phyloP scores from a whole-genome alignment of 2,113 vertebrate genomes.

The Choloepus hoffmanni region DNA sequence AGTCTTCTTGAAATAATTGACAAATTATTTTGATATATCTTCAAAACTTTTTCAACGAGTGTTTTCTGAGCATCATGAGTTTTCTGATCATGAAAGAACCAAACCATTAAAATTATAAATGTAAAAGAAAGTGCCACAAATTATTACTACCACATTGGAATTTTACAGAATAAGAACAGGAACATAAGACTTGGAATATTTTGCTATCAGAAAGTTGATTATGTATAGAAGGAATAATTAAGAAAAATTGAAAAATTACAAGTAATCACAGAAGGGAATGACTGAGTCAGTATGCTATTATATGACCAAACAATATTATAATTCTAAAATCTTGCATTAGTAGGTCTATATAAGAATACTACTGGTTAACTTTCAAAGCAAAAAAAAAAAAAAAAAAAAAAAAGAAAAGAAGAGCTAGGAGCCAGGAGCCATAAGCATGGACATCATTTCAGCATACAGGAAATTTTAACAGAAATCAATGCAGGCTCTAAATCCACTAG shows the following conservation, averaged over 20 bases:
- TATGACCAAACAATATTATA: not conserved
- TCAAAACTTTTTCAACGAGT: constrained; percentile 30
- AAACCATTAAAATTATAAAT: not conserved
- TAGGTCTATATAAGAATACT: not conserved
- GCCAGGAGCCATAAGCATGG: not conserved
- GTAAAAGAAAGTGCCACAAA: not conserved
- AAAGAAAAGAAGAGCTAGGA: not conserved
- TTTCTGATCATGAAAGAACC: not conserved
- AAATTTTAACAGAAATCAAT: constrained; percentile 35
- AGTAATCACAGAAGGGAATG: constrained; percentile 16
- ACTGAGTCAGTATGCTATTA: not conserved
- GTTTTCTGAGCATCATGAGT: not conserved
- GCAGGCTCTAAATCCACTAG: not conserved
- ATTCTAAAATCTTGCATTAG: constrained; percentile 20
- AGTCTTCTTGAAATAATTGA: constrained; percentile 22
- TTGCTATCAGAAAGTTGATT: constrained; percentile 4
- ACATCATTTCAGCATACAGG: not conserved
- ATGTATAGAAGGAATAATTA: not conserved
- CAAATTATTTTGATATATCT: not conserved
- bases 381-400: not conserved
- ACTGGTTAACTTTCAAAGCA: constrained; percentile 38
- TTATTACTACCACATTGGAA: not conserved
- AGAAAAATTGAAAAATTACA: constrained; percentile 24
- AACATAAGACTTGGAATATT: not conserved
- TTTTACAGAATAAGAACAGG: not conserved